phyloP scores from a whole-genome alignment of 2,888 invertebrate genomes.

The Conchocele bisecta region DNA sequence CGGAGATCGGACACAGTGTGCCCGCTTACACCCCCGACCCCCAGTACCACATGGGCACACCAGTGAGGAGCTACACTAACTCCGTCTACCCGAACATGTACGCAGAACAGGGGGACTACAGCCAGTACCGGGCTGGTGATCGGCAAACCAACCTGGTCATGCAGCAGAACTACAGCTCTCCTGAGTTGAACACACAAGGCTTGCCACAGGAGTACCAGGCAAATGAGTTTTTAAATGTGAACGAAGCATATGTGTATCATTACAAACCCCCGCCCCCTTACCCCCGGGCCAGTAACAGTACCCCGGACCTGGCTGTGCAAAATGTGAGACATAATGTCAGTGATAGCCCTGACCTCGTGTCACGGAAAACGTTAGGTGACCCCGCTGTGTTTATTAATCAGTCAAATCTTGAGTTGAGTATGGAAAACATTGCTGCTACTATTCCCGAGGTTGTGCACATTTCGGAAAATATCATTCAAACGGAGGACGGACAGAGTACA shows the following conservation, averaged over 20 bases:
- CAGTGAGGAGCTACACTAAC: constrained; percentile 67
- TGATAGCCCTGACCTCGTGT: constrained; percentile 84
- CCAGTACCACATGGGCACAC: constrained; percentile 70
- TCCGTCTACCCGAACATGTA: constrained; percentile 70
- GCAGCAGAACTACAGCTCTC: constrained; percentile 81
- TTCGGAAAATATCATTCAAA: constrained; percentile 43
- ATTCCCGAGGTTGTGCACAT: constrained; percentile 58
- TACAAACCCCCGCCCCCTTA: constrained; percentile 92
- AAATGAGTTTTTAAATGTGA: constrained; percentile 61
- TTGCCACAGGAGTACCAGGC: constrained; percentile 69
- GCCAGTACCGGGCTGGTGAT: constrained; percentile 66
- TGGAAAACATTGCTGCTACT: constrained; percentile 67
- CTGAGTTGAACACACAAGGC: constrained; percentile 79
- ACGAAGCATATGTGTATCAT: constrained; percentile 86
- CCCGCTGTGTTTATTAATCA: constrained; percentile 61
- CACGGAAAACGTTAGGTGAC: constrained; percentile 84
- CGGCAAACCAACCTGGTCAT: constrained; percentile 75
- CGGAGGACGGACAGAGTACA: constrained; percentile 20
- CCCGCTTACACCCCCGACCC: constrained; percentile 56
- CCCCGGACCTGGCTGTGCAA: constrained; percentile 89
- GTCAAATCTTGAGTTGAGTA: constrained; percentile 67
- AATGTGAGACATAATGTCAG: constrained; percentile 60
- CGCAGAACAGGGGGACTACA: constrained; percentile 63
- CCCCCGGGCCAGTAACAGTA: constrained; percentile 89
- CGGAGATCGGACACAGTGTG: constrained; percentile 50